These are phyloP conservation scores for Ametastegia equiseti DNA, from an alignment of 2,888 invertebrate genomes.

Conservation along the genomic window DNA sequence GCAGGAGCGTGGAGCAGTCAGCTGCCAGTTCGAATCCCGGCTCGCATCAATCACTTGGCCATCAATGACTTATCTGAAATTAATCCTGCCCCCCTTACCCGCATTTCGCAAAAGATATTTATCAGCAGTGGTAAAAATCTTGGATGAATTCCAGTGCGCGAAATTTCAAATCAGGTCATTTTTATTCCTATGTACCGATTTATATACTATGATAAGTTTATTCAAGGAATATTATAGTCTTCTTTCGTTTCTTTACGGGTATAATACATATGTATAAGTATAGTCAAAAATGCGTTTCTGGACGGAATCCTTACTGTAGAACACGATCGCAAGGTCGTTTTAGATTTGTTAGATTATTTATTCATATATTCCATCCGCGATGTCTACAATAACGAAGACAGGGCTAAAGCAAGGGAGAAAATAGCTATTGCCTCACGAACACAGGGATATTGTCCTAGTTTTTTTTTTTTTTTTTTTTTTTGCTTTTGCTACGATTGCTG, in stretches of 20 bases:
- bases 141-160: background rate
- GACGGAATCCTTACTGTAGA: background rate
- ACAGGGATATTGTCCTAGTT: background rate
- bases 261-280: too few species aligned
- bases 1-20: constrained; percentile 33
- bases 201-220: background rate
- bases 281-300: too few species aligned
- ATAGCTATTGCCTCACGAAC: background rate
- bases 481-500: too few species aligned
- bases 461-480: too few species aligned
- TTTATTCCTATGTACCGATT: too few species aligned
- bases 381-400: too few species aligned
- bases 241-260: too few species aligned
- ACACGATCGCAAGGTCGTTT: background rate
- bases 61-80: constrained; percentile 48
- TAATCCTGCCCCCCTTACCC: constrained; percentile 43
- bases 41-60: constrained; percentile 45
- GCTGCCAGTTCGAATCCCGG: constrained; percentile 46
- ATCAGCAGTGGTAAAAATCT: background rate
- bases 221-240: background rate
- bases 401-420: background rate
- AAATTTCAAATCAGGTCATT: background rate
- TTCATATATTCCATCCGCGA: constrained; percentile 1
- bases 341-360: constrained; percentile 15
- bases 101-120: background rate